Conservation (phyloP, 2,797 vertebrate species). For the Sebastes vulpes region DNA sequence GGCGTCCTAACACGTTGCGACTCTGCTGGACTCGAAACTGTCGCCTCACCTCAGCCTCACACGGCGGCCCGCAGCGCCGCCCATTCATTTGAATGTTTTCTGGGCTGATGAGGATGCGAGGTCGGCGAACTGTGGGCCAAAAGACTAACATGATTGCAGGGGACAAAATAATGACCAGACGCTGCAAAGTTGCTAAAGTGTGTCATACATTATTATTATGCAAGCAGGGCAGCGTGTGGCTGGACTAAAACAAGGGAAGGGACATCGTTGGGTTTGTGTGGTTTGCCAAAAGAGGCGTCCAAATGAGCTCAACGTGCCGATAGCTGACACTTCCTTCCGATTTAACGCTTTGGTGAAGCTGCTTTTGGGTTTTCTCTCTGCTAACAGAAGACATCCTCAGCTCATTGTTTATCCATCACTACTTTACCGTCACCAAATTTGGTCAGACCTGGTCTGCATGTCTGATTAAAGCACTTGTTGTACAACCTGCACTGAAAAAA, state of each 20-base stretch:
- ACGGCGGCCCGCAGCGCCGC: slow-evolving; percentile 11
- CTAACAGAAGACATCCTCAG: neutral
- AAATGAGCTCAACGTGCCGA: neutral
- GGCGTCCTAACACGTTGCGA: slow-evolving; percentile 47
- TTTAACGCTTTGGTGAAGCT: neutral
- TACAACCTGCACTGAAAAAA: too few species aligned
- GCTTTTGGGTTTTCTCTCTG: neutral
- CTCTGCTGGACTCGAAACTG: slow-evolving; percentile 33
- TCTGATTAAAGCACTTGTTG: too few species aligned
- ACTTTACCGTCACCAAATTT: neutral
- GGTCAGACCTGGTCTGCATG: too few species aligned
- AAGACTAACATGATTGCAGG: slow-evolving; percentile 23
- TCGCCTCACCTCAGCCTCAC: slow-evolving; percentile 58
- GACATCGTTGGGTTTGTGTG: neutral
- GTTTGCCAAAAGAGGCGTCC: neutral
- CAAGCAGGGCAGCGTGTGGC: slow-evolving; percentile 2
- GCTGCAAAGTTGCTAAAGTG: slow-evolving; percentile 35
- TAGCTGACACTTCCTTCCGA: neutral
- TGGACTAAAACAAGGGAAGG: neutral
- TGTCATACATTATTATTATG: slow-evolving; percentile 41
- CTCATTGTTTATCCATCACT: neutral
- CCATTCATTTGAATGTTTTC: slow-evolving; percentile 50
- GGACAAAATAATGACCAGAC: slow-evolving; percentile 61
- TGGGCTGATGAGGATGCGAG: slow-evolving; percentile 42
- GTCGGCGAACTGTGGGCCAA: slow-evolving; percentile 5